Evolutionary conservation across 2,797 vertebrate species (phyloP), one percentile per base, ranked within the genome.

Genomic region (Balearica regulorum): DNA sequence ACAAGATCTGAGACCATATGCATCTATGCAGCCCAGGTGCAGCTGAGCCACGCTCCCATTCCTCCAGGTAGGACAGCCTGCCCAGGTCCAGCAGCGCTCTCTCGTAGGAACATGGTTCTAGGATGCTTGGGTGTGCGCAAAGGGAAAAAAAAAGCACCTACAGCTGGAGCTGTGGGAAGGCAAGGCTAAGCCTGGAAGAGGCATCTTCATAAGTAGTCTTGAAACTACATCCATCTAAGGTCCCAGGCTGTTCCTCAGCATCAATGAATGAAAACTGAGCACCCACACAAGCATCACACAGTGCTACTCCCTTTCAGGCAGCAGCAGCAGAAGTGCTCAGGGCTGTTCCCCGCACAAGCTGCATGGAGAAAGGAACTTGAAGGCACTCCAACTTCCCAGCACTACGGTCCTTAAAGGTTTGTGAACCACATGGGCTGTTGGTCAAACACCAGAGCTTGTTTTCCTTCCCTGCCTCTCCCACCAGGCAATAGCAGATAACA

Each of bases 271-370:
- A 75, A 68, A 72, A 44, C 28, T 57, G 44, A 16, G 75, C 62
- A 60, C 10, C 44, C 13, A 24, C 16, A 6, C 9, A 29, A 68
- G 26, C 2, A 44, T 7, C 41, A 24, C 31, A 35, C 0, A 0
- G 58, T 6, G 21, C 53, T 49, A 10, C 28, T 75, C 66, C 53
- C 31, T 26, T 53, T 18, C 46, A 70, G 65, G 51, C 55, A 54
- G 87, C 43, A 54, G 87, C 43, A 57, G 22, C 14, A 43, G 49
- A 57, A 35, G 48, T 3, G 61, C 81, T 55, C 37, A 37, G 65
- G 35, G 54, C 62, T 57, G 31, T 24, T 11, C 8, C 16, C 3
- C 6, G 10, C 4, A 29, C 29, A 28, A 70, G 43, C 51, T 37
- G 37, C 53, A 25, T 0, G 0, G 11, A 75, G 46, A 81, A 68